Evolutionary conservation across 2,888 invertebrate species (phyloP).

Genomic region (Calephelis perditalis): DNA sequence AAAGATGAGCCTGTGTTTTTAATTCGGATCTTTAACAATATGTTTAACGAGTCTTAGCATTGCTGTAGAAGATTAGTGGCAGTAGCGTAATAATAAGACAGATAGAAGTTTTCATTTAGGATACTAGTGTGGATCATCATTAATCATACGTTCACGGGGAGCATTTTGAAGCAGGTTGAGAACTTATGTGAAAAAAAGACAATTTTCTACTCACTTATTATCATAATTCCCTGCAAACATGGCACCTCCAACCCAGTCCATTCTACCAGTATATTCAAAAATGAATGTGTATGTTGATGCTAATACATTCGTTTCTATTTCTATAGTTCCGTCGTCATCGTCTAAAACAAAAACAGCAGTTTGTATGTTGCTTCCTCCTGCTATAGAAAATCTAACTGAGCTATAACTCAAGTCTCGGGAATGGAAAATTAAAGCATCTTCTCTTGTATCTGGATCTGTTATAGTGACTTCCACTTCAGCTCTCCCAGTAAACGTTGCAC

Average conservation of each 20-base stretch:
- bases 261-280: conserved; percentile 42
- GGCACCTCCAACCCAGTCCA: conserved; percentile 36
- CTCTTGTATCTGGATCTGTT: conserved; percentile 34
- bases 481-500: conserved; percentile 40
- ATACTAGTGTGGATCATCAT: too few species aligned
- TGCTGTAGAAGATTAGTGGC: too few species aligned
- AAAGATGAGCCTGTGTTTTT: too few species aligned
- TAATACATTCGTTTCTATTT: conserved; percentile 36
- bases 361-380: conserved; percentile 30
- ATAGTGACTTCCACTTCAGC: conserved; percentile 38
- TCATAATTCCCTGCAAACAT: conserved; percentile 41
- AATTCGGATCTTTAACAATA: too few species aligned
- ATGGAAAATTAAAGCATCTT: conserved; percentile 41
- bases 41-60: too few species aligned
- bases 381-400: conserved; percentile 38
- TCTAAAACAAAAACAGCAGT: conserved; percentile 31
- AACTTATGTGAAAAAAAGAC: neutral
- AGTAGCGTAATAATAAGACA: too few species aligned
- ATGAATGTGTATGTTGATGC: conserved; percentile 38
- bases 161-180: too few species aligned
- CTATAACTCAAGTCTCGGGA: conserved; percentile 36
- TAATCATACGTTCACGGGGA: too few species aligned
- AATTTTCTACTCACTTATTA: conserved; percentile 37
- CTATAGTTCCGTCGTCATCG: conserved; percentile 38
- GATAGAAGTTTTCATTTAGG: too few species aligned